Conservation (phyloP, 1,140 invertebrate genomes). For the Heterodera schachtii region DNA sequence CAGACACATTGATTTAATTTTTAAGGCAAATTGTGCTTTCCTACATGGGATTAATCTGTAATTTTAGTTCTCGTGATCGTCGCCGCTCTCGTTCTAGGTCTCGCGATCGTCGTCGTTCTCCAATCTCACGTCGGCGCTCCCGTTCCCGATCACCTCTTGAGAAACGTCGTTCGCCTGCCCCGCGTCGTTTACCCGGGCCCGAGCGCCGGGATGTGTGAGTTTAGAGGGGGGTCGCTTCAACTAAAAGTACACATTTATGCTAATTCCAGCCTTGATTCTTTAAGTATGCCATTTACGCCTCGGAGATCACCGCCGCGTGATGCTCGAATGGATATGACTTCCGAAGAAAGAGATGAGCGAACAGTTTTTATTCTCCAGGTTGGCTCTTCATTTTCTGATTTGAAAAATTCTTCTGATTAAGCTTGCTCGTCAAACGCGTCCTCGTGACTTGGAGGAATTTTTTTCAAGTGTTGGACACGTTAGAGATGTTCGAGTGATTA, state of each 20-base stretch:
- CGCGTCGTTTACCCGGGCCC: slow-evolving; percentile 59
- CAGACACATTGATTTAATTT: not conserved
- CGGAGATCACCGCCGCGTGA: slow-evolving; percentile 55
- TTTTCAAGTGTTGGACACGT: slow-evolving; percentile 98
- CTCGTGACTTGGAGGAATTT: slow-evolving; percentile 96
- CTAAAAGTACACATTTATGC: slow-evolving; percentile 17
- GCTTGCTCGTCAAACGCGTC: slow-evolving; percentile 79
- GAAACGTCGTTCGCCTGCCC: slow-evolving; percentile 32
- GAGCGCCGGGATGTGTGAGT: slow-evolving; percentile 64
- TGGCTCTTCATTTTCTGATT: not conserved
- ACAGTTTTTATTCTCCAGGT: slow-evolving; percentile 98
- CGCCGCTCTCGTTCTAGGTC: slow-evolving; percentile 41
- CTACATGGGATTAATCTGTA: not conserved
- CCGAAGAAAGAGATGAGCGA: slow-evolving; percentile 94
- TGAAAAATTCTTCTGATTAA: slow-evolving; percentile 60
- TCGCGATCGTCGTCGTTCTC: slow-evolving; percentile 22
- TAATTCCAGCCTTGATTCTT: slow-evolving; percentile 43
- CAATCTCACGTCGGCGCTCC: slow-evolving; percentile 10
- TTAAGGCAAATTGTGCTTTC: not conserved
- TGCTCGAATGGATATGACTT: slow-evolving; percentile 75
- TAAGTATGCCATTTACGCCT: slow-evolving; percentile 64
- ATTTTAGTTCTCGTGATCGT: slow-evolving; percentile 40
- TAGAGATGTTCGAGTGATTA: slow-evolving; percentile 94
- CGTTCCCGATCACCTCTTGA: slow-evolving; percentile 28
- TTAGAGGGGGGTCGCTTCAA: not conserved